A percentile compares a stretch with the other conserved stretches of the same genome.
phyloP scores from a whole-genome alignment of 2,888 invertebrate genomes.

The Hoplodrina ambigua region DNA sequence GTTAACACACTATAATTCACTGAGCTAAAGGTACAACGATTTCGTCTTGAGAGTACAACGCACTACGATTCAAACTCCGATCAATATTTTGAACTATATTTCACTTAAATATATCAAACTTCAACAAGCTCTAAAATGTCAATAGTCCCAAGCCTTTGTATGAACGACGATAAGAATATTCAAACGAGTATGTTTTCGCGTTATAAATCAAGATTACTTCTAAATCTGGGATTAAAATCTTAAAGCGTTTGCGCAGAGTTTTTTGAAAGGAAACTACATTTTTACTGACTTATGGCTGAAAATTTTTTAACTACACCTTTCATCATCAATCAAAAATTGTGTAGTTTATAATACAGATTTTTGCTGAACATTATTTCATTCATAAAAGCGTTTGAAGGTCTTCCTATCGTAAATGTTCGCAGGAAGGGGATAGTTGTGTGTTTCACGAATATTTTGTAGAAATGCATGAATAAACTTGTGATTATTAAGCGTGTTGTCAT shows the following conservation, averaged over 20 bases:
- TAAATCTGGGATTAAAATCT: slow-evolving; percentile 45
- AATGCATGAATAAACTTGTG: slow-evolving; percentile 29
- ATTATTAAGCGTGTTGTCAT: slow-evolving; percentile 26
- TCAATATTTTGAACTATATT: slow-evolving; percentile 38
- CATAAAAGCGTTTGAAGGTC: slow-evolving; percentile 39
- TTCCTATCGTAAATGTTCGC: slow-evolving; percentile 20
- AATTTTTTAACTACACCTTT: slow-evolving; percentile 10
- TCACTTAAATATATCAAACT: background rate
- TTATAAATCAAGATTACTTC: slow-evolving; percentile 39
- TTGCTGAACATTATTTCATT: slow-evolving; percentile 39
- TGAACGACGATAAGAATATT: slow-evolving; percentile 36
- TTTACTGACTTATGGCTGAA: background rate
- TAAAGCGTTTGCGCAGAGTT: slow-evolving; percentile 12
- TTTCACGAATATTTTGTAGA: slow-evolving; percentile 7
- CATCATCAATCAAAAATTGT: slow-evolving; percentile 19
- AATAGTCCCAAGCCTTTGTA: slow-evolving; percentile 27
- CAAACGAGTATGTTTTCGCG: slow-evolving; percentile 35
- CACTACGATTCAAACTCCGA: slow-evolving; percentile 20
- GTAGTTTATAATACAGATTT: slow-evolving; percentile 19
- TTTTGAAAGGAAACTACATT: slow-evolving; percentile 27
- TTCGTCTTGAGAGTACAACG: slow-evolving; percentile 27
- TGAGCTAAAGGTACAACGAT: slow-evolving; percentile 5
- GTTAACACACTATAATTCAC: slow-evolving; percentile 22
- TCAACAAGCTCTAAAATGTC: slow-evolving; percentile 13
- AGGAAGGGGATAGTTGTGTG: slow-evolving; percentile 20